Evolutionary conservation across 2,113 vertebrate species (phyloP).

Genomic region (Syngnathoides biaculeatus): DNA sequence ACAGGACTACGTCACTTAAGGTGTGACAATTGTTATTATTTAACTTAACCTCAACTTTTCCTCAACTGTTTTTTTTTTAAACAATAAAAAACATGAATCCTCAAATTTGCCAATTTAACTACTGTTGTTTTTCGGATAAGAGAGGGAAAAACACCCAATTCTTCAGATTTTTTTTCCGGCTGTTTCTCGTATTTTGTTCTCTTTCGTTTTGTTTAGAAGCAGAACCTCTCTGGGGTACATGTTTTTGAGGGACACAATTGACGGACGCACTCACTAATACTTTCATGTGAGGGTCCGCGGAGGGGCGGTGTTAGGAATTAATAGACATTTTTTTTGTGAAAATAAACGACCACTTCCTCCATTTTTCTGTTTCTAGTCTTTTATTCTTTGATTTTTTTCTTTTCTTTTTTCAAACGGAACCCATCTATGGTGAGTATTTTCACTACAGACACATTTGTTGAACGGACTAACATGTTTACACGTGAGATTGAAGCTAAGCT

Average conservation of each 20-base stretch:
- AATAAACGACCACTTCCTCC: slow-evolving; percentile 7
- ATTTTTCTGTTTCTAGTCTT: background rate
- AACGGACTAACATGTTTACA: background rate
- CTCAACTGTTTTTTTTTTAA: background rate
- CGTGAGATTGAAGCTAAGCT: background rate
- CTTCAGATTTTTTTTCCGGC: background rate
- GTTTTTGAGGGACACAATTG: slow-evolving; percentile 32
- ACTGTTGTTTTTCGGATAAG: background rate
- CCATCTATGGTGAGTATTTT: background rate
- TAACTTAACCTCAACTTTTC: background rate
- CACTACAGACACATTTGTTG: background rate
- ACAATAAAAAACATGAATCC: no score
- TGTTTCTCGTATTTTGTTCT: background rate
- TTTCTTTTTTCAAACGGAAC: background rate
- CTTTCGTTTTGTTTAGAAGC: background rate
- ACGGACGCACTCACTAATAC: slow-evolving; percentile 30
- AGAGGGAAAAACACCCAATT: no score
- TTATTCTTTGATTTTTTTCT: background rate
- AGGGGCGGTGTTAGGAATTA: background rate
- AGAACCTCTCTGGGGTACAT: slow-evolving; percentile 49
- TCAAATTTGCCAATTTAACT: background rate
- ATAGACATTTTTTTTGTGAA: accelerated
- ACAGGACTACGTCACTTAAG: no score
- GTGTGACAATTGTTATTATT: no score
- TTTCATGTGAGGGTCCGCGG: slow-evolving; percentile 62